phyloP scores from a whole-genome alignment of 2,797 vertebrate species.

The Argyrosomus regius region DNA sequence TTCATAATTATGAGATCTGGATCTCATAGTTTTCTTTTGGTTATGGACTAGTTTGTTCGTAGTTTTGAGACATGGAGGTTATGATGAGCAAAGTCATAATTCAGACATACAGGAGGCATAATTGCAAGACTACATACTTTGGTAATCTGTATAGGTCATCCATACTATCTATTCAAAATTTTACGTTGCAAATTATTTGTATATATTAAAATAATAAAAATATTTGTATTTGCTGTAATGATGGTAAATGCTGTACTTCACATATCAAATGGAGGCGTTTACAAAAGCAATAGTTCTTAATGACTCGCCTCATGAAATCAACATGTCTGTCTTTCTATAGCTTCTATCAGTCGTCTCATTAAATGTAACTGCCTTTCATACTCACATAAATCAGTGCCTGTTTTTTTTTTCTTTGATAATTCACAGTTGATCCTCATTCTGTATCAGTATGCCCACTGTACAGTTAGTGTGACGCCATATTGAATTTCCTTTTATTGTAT shows the following conservation, averaged over 20 bases:
- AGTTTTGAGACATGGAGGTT: neutral
- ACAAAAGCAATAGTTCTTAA: conserved; percentile 19
- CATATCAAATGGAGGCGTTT: neutral
- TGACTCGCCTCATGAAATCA: neutral
- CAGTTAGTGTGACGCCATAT: conserved; percentile 5
- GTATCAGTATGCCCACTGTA: conserved; percentile 7
- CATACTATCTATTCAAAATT: neutral
- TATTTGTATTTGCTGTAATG: conserved; percentile 7
- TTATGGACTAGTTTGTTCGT: neutral
- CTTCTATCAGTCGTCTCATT: conserved; percentile 10
- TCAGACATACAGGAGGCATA: neutral
- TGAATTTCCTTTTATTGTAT: conserved; percentile 30
- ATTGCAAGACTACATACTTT: neutral
- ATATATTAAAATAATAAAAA: neutral
- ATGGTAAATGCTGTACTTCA: conserved; percentile 25
- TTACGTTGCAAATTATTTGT: neutral
- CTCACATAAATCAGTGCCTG: neutral
- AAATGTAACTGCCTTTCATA: conserved; percentile 8
- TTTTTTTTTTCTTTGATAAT: neutral
- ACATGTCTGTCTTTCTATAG: neutral
- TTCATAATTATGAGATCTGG: neutral
- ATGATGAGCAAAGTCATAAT: neutral
- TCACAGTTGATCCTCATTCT: neutral
- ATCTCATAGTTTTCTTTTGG: neutral
- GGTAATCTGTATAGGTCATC: neutral